These are phyloP conservation scores for Polydrusus cervinus DNA, from an alignment of 2,888 invertebrate genomes.

Conservation along the genomic window DNA sequence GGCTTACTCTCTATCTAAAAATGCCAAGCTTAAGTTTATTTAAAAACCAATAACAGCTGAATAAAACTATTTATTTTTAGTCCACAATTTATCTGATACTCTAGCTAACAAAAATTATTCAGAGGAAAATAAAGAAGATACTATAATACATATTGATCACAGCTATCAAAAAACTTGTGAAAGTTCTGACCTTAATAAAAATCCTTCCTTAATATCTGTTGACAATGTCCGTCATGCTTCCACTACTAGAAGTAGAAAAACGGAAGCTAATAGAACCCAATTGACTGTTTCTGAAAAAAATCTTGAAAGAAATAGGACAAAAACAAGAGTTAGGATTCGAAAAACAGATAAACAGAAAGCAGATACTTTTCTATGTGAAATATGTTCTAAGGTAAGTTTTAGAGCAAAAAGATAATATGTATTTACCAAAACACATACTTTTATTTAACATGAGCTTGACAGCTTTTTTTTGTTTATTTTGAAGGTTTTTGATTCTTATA, in stretches of 20 bases:
- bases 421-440: neutral
- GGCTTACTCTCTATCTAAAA: too few relatives aligned
- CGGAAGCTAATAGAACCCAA: neutral
- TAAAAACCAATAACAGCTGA: too few relatives aligned
- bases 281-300: neutral
- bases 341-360: neutral
- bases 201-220: conserved; percentile 10
- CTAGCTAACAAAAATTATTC: neutral
- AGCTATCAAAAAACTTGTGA: conserved; percentile 3
- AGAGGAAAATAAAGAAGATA: neutral
- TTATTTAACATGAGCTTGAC: neutral
- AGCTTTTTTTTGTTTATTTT: neutral
- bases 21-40: too few relatives aligned
- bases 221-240: conserved; percentile 1
- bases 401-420: neutral
- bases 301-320: conserved; percentile 5
- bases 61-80: neutral
- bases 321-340: neutral
- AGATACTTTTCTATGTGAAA: neutral
- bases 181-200: neutral
- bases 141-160: neutral
- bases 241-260: neutral
- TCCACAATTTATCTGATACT: neutral
- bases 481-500: conserved; percentile 1
- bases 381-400: neutral